phyloP scores from a whole-genome alignment of 2,797 vertebrate genomes.

The Sebastes steindachneri region DNA sequence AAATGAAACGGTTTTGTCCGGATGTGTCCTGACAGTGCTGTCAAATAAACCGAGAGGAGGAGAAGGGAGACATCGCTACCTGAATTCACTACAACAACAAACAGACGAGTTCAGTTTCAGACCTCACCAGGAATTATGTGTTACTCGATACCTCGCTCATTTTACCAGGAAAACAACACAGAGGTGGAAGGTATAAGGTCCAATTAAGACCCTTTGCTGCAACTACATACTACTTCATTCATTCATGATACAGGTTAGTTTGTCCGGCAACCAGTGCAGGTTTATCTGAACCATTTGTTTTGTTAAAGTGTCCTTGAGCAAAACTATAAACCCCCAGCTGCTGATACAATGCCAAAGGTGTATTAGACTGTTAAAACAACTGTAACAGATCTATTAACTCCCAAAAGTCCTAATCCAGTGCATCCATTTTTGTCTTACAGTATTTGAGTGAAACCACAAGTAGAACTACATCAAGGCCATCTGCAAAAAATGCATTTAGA shows the following conservation, averaged over 20 bases:
- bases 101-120: slow-evolving; percentile 37
- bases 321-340: neutral
- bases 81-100: slow-evolving; percentile 47
- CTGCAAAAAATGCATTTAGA: neutral
- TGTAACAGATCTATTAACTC: neutral
- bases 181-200: neutral
- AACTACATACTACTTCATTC: neutral
- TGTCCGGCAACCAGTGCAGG: neutral
- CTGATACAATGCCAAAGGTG: neutral
- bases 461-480: neutral
- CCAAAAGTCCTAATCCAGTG: neutral
- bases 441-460: neutral
- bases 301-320: neutral
- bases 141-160: neutral
- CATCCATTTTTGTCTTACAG: neutral
- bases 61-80: slow-evolving; percentile 18
- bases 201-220: neutral
- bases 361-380: neutral
- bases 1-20: neutral
- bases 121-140: slow-evolving; percentile 3
- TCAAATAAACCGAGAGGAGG: neutral
- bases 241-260: neutral
- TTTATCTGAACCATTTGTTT: neutral
- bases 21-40: slow-evolving; percentile 16
- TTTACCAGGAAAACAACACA: neutral